phyloP scores from a whole-genome alignment of 2,888 invertebrate species.

The Lasius fuliginosus region DNA sequence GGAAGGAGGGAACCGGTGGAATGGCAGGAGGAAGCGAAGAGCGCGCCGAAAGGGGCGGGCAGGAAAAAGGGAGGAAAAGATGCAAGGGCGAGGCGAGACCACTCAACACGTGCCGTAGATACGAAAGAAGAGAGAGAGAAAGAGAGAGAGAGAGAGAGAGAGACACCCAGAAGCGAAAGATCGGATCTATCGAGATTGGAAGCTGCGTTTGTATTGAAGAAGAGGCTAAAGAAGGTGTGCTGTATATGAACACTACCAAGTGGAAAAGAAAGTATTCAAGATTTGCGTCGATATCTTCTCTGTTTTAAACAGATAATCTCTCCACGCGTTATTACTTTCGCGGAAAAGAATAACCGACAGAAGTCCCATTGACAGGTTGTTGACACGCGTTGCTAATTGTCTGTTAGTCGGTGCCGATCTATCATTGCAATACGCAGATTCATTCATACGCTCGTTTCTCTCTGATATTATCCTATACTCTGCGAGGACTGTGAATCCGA shows the following conservation, averaged over 20 bases:
- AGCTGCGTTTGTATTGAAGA: conserved; percentile 48
- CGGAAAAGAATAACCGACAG: conserved; percentile 58
- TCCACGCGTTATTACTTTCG: conserved; percentile 68
- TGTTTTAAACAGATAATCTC: conserved; percentile 59
- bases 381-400: conserved; percentile 55
- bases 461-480: background rate
- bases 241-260: background rate
- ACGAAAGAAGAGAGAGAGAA: conserved; percentile 40
- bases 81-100: conserved; percentile 72
- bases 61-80: conserved; percentile 63
- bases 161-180: conserved; percentile 28
- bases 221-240: conserved; percentile 26
- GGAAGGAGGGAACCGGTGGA: conserved; percentile 58
- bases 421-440: background rate
- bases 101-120: conserved; percentile 73
- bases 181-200: conserved; percentile 52
- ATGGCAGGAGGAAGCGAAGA: conserved; percentile 66
- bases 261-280: conserved; percentile 51
- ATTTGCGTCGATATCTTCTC: conserved; percentile 20
- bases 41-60: conserved; percentile 60
- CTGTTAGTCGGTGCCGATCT: background rate
- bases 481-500: background rate
- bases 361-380: conserved; percentile 25
- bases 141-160: conserved; percentile 32
- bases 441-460: conserved; percentile 19